Conservation (phyloP, 53 echinoderm and acorn worm species). For the Hippasteria phrygiana region DNA sequence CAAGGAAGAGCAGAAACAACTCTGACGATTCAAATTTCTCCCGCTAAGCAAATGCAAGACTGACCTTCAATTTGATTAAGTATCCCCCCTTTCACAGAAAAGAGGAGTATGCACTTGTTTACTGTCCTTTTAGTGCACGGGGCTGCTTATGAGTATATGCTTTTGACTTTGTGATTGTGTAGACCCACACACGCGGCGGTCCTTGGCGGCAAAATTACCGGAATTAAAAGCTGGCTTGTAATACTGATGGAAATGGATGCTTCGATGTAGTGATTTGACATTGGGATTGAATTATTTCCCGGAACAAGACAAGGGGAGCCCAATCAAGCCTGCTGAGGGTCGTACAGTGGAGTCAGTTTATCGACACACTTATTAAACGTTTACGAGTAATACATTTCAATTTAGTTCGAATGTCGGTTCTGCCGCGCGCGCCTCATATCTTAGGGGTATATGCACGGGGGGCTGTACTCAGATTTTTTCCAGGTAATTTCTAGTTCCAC, state of each 20-base stretch:
- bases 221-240: slow-evolving; percentile 26
- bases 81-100: neutral
- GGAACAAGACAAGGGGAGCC: slow-evolving; percentile 19
- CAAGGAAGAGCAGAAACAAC: neutral
- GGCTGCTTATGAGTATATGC: neutral
- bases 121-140: slow-evolving; percentile 11
- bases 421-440: neutral
- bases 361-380: slow-evolving; percentile 50
- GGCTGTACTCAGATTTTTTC: neutral
- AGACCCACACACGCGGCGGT: neutral
- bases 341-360: slow-evolving; percentile 8
- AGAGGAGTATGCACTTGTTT: slow-evolving; percentile 6
- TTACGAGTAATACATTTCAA: slow-evolving; percentile 60
- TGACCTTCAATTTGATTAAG: slow-evolving; percentile 56
- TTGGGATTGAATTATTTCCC: slow-evolving; percentile 44
- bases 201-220: slow-evolving; percentile 1
- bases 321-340: neutral
- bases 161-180: neutral
- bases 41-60: slow-evolving; percentile 11
- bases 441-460: no score
- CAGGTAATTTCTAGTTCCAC: slow-evolving; percentile 28
- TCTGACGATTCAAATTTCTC: neutral
- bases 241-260: slow-evolving; percentile 53
- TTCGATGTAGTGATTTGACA: slow-evolving; percentile 8
- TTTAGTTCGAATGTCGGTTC: slow-evolving; percentile 14